Evolutionary conservation across 1,140 invertebrate species (phyloP).

Genomic region (honey bee (Apis mellifera)): DNA sequence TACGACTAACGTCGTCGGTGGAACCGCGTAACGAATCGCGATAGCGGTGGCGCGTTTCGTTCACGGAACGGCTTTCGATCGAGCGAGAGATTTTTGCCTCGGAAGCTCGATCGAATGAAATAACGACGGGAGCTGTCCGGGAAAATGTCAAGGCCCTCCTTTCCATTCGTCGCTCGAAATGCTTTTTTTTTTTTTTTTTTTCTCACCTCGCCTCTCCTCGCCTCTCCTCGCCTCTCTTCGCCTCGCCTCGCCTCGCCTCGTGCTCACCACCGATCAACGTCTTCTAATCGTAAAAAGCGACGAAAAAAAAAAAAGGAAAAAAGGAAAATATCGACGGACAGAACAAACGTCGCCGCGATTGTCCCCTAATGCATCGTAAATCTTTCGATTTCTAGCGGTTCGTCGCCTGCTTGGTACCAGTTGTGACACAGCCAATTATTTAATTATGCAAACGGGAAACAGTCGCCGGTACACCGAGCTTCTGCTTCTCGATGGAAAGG

Average conservation of each 20-base stretch:
- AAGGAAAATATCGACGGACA: background rate
- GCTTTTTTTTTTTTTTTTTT: conserved; percentile 38
- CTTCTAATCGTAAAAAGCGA: background rate
- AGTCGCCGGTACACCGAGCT: background rate
- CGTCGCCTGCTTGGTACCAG: background rate
- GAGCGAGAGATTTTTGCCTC: conserved; percentile 11
- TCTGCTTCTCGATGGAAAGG: background rate
- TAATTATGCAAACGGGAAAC: conserved; percentile 33
- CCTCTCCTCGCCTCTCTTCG: too few species aligned
- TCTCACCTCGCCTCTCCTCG: background rate
- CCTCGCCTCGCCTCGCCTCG: background rate
- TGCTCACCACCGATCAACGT: background rate
- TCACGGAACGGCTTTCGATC: background rate
- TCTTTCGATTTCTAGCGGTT: conserved; percentile 27
- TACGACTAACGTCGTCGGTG: background rate
- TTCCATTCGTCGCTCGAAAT: conserved; percentile 42
- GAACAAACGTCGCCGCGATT: conserved; percentile 29
- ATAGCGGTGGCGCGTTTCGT: conserved; percentile 9
- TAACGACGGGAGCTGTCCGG: conserved; percentile 8
- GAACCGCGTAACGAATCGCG: conserved; percentile 17
- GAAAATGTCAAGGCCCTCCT: conserved; percentile 56
- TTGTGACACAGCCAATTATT: conserved; percentile 11
- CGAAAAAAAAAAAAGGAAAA: background rate
- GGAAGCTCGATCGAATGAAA: conserved; percentile 28
- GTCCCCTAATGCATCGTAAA: conserved; percentile 31